These are phyloP conservation scores for Staurois parvus DNA, from an alignment of 2,797 vertebrate genomes.

Conservation along the genomic window DNA sequence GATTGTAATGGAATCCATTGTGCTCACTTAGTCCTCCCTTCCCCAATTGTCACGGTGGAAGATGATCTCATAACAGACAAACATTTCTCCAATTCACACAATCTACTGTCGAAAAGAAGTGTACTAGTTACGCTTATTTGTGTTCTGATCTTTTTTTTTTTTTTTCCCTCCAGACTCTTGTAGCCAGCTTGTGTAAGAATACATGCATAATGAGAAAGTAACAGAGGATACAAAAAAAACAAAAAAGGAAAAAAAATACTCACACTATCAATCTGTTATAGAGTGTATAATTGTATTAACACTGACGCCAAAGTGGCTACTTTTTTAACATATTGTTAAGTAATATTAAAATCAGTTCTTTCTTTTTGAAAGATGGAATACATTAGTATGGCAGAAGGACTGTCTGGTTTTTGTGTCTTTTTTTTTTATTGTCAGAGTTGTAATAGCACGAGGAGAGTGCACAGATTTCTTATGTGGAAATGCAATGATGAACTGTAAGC, in stretches of 20 bases:
- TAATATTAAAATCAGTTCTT: conserved; percentile 99
- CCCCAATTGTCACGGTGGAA: conserved; percentile 68
- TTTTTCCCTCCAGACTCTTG: conserved; percentile 78
- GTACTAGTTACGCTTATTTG: conserved; percentile 89
- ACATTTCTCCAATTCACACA: conserved; percentile 83
- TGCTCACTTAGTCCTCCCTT: conserved; percentile 73
- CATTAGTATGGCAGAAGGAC: conserved; percentile 93
- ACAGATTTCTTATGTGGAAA: too few relatives aligned
- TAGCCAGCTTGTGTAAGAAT: conserved; percentile 97
- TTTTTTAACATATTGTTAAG: conserved; percentile 99
- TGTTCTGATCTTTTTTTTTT: conserved; percentile 79
- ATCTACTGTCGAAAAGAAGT: conserved; percentile 87
- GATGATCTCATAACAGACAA: conserved; percentile 83
- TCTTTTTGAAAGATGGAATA: conserved; percentile 99
- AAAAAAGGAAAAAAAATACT: conserved; percentile 82
- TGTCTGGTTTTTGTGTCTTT: conserved; percentile 74
- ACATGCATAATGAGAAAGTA: conserved; percentile 87
- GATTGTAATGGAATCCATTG: conserved; percentile 81
- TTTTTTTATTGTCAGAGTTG: conserved; percentile 29
- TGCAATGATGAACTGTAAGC: too few relatives aligned
- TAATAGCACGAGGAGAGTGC: too few relatives aligned
- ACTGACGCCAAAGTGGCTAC: conserved; percentile 99
- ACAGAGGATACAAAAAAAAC: conserved; percentile 71
- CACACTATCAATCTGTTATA: conserved; percentile 97
- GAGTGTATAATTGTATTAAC: conserved; percentile 99